Evolutionary conservation across 1,140 invertebrate genomes (phyloP).

Genomic region (Solen grandis): DNA sequence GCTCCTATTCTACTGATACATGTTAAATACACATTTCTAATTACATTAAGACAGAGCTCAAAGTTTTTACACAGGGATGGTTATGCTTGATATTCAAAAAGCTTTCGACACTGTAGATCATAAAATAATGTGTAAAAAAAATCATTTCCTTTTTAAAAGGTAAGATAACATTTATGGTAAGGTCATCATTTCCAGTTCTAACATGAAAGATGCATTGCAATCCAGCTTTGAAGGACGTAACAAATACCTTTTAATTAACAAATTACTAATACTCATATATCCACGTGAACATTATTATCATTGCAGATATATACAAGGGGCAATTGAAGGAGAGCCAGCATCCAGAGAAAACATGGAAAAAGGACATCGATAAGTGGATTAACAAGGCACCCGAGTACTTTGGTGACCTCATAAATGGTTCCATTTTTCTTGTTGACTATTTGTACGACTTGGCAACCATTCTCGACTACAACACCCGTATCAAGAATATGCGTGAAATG

Average conservation of each 20-base stretch:
- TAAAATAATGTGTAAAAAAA: background rate
- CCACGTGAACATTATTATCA: background rate
- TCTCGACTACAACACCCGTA: no score
- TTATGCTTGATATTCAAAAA: background rate
- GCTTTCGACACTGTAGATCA: background rate
- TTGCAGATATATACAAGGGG: background rate
- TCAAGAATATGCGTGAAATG: no score
- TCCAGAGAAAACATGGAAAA: no score
- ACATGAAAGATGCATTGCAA: background rate
- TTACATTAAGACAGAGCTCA: background rate
- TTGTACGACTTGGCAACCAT: no score
- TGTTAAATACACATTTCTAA: background rate
- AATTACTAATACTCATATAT: background rate
- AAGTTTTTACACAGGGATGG: background rate
- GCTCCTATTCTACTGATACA: background rate
- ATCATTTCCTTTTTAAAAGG: no score
- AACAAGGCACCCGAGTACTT: background rate
- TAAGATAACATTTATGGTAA: background rate
- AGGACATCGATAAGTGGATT: no score
- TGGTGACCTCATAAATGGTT: background rate
- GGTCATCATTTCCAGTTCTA: background rate
- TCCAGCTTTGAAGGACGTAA: background rate
- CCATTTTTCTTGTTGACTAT: background rate
- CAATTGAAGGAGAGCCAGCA: no score
- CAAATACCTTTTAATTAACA: background rate